Conservation (phyloP, 2,888 invertebrate species). For the Hyalella azteca region DNA sequence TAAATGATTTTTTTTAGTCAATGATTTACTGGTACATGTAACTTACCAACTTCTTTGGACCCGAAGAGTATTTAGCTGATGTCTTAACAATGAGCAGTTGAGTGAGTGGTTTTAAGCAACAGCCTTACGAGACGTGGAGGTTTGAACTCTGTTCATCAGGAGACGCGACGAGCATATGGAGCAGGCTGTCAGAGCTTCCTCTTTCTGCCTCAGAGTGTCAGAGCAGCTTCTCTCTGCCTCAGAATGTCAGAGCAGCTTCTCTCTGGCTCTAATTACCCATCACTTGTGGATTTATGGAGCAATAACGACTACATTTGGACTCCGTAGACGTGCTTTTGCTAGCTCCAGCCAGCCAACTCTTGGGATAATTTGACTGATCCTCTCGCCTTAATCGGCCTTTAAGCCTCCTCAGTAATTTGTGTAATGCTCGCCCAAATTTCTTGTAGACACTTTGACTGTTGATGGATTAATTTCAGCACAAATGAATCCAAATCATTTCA, state of each 20-base stretch:
- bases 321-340: conserved; percentile 32
- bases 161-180: neutral
- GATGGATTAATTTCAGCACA: neutral
- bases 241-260: neutral
- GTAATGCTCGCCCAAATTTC: conserved; percentile 13
- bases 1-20: no score
- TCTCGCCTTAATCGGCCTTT: conserved; percentile 21
- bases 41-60: no score
- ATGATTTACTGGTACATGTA: no score
- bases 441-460: neutral
- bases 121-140: no score
- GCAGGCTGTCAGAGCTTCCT: neutral
- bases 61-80: no score
- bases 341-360: neutral
- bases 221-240: neutral
- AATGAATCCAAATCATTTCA: no score
- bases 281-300: conserved; percentile 27
- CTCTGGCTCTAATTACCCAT: conserved; percentile 21
- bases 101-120: no score
- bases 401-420: conserved; percentile 4
- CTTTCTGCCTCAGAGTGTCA: neutral
- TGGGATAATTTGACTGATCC: conserved; percentile 29
- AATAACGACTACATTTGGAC: conserved; percentile 33
- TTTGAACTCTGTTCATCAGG: neutral
- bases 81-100: no score